These are phyloP conservation scores for Nyctereutes procyonoides DNA, from an alignment of 2,113 vertebrate genomes.

Conservation along the genomic window DNA sequence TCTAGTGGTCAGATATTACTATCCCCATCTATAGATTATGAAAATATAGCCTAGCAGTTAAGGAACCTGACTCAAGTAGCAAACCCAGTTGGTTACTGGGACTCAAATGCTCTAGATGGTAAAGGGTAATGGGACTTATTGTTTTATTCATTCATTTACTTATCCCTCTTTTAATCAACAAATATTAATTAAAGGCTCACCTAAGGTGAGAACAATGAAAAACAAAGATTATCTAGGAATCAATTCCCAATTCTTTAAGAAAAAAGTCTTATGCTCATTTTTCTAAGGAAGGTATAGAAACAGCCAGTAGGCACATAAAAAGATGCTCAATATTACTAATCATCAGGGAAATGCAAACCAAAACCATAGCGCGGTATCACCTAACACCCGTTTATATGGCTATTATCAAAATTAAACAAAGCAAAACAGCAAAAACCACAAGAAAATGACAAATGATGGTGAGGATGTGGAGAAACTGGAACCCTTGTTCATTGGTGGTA, in stretches of 20 bases:
- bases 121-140: not conserved
- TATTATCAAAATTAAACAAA: not conserved
- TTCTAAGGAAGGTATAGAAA: not conserved
- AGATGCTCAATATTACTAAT: not conserved
- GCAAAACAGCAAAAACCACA: not conserved
- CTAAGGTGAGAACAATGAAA: not conserved
- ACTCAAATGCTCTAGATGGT: not conserved
- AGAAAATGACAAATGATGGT: not conserved
- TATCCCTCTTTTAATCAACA: not conserved
- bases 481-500: not conserved
- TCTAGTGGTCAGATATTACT: not conserved
- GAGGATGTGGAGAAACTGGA: not conserved
- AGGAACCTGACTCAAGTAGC: not conserved
- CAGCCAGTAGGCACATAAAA: not conserved
- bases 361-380: not conserved
- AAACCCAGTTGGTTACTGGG: not conserved
- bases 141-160: not conserved
- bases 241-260: slow-evolving; percentile 14
- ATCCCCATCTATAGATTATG: not conserved
- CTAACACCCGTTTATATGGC: not conserved
- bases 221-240: not conserved
- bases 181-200: not conserved
- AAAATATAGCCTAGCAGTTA: not conserved
- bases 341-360: not conserved
- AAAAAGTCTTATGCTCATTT: not conserved